Percentiles rank a stretch among this genome's conserved stretches.
These are phyloP conservation scores for Rhinophrynus dorsalis DNA, from an alignment of 2,797 vertebrate genomes.

Conservation along the genomic window DNA sequence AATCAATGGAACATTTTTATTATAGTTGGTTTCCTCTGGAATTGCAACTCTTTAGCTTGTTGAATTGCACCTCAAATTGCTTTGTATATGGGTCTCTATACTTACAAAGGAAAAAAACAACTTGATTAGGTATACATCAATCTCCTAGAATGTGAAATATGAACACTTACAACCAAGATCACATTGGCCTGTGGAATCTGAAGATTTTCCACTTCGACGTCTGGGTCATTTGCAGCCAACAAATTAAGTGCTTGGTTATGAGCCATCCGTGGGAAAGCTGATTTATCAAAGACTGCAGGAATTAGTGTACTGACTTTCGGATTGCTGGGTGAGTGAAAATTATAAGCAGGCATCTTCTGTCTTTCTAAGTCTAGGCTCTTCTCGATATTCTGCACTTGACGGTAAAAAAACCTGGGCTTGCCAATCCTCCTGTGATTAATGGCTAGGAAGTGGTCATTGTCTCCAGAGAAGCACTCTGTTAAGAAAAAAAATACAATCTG, in stretches of 20 bases:
- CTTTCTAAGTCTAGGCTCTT: constrained; percentile 68
- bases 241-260: constrained; percentile 70
- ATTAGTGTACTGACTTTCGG: constrained; percentile 60
- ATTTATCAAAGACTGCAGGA: constrained; percentile 64
- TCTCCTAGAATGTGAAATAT: no score
- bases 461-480: constrained; percentile 71
- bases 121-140: no score
- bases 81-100: no score
- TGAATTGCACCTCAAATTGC: no score
- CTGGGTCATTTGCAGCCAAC: constrained; percentile 65
- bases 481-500: constrained; percentile 37
- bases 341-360: constrained; percentile 62
- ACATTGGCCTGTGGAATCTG: constrained; percentile 67
- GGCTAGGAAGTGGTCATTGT: constrained; percentile 65
- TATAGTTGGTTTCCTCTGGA: no score
- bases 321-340: constrained; percentile 56
- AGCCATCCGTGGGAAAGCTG: constrained; percentile 65
- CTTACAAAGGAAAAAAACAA: no score
- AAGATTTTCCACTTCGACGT: constrained; percentile 74
- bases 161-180: constrained; percentile 76
- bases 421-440: constrained; percentile 63
- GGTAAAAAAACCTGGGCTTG: constrained; percentile 70
- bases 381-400: constrained; percentile 64
- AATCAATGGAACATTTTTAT: no score
- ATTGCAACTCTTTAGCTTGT: no score